Evolutionary conservation across 2,797 vertebrate species (phyloP).

Genomic region (Paedocypris micromegethes): DNA sequence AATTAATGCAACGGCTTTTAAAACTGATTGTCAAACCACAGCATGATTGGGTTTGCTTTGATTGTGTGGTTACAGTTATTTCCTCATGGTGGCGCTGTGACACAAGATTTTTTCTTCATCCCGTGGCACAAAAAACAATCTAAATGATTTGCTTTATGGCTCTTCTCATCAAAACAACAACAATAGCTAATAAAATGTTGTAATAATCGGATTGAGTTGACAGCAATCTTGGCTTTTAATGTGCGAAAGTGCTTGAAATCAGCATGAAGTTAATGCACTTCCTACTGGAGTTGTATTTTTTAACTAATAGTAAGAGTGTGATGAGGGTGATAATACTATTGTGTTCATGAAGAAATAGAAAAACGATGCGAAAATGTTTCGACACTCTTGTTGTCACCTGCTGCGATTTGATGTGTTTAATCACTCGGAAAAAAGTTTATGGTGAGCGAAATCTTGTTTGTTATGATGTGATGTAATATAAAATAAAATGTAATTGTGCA

Average conservation of each 20-base stretch:
- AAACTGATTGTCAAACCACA: no score
- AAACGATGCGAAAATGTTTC: no score
- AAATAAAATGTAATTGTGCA: no score
- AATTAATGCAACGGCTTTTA: no score
- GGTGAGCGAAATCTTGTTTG: no score
- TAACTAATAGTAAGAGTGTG: conserved; percentile 20
- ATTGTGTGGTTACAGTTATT: conserved; percentile 15
- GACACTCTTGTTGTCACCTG: no score
- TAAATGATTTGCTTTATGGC: conserved; percentile 3
- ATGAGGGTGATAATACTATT: conserved; percentile 26
- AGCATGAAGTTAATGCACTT: conserved; percentile 53
- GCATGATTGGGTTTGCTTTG: no score
- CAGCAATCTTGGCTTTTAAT: conserved; percentile 47
- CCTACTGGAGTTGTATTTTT: conserved; percentile 48
- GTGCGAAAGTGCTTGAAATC: conserved; percentile 33
- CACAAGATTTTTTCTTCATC: conserved; percentile 39
- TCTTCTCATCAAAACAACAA: conserved; percentile 56
- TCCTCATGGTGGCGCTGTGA: conserved; percentile 67
- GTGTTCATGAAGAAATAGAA: not conserved
- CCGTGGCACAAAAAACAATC: conserved; percentile 43
- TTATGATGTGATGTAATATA: no score
- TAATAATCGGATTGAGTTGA: conserved; percentile 47
- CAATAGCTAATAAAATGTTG: conserved; percentile 60
- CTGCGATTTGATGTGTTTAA: no score
- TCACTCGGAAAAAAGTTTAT: no score